Evolutionary conservation across 2,888 invertebrate genomes (phyloP).

Genomic region (Ornithoptera priamus): DNA sequence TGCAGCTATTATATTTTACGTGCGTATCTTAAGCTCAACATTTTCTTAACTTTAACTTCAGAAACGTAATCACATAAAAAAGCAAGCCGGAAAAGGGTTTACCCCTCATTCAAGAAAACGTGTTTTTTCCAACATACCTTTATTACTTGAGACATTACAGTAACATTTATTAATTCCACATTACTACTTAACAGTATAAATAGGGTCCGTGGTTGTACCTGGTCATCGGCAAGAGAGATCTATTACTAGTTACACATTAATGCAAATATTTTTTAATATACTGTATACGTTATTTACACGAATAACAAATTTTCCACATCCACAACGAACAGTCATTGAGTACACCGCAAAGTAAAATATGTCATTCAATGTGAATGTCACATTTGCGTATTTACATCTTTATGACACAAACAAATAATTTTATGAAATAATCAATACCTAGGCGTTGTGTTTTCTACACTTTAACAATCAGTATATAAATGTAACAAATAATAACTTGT

Average conservation of each 20-base stretch:
- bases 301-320: constrained; percentile 21
- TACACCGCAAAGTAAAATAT: constrained; percentile 11
- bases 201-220: too few relatives aligned
- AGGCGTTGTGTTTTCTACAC: constrained; percentile 15
- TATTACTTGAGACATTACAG: too few relatives aligned
- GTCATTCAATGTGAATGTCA: constrained; percentile 18
- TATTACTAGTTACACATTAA: not conserved
- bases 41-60: too few relatives aligned
- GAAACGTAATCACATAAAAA: too few relatives aligned
- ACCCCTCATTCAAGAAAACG: too few relatives aligned
- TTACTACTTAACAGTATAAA: too few relatives aligned
- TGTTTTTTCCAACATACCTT: too few relatives aligned
- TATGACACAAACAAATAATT: constrained; percentile 7
- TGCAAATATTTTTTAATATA: constrained; percentile 6
- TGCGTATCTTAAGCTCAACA: too few relatives aligned
- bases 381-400: constrained; percentile 12
- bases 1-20: too few relatives aligned
- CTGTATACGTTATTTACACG: constrained; percentile 2
- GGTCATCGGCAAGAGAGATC: too few relatives aligned
- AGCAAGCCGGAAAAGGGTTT: too few relatives aligned
- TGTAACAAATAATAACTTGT: constrained; percentile 10
- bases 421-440: constrained; percentile 10
- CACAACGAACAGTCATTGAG: constrained; percentile 5
- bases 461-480: constrained; percentile 17
- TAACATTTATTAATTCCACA: too few relatives aligned